Evolutionary conservation across 2,888 invertebrate genomes (phyloP).

Genomic region (Ophion ellenae): DNA sequence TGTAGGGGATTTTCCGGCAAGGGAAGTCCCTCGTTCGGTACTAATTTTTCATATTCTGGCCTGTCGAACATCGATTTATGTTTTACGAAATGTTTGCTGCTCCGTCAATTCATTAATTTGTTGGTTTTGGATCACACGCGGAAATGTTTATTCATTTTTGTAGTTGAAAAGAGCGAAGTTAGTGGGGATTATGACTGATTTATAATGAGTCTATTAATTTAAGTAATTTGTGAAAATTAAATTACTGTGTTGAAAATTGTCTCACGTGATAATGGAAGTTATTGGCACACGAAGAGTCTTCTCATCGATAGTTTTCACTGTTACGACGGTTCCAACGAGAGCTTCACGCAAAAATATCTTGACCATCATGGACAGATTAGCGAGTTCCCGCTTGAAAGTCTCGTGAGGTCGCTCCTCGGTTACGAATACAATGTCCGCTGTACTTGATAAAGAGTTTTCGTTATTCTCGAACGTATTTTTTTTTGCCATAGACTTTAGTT

Average conservation of each 20-base stretch:
- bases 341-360: constrained; percentile 89
- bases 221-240: background rate
- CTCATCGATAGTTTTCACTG: constrained; percentile 89
- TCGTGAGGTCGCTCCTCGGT: constrained; percentile 90
- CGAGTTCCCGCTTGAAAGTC: constrained; percentile 87
- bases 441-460: constrained; percentile 56
- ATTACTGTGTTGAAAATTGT: constrained; percentile 40
- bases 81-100: background rate
- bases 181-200: background rate
- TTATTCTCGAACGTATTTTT: constrained; percentile 8
- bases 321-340: constrained; percentile 88
- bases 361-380: constrained; percentile 88
- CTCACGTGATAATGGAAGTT: constrained; percentile 88
- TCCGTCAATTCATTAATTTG: background rate
- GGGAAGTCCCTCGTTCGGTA: constrained; percentile 91
- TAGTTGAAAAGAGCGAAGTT: background rate
- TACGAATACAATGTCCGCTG: constrained; percentile 90
- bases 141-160: background rate
- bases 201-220: background rate
- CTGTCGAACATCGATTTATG: constrained; percentile 71
- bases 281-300: constrained; percentile 88
- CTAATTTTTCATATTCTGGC: constrained; percentile 88
- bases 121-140: background rate
- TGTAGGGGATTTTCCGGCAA: constrained; percentile 86
- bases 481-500: background rate